phyloP scores from a whole-genome alignment of 2,888 invertebrate species.

The Empis livida region DNA sequence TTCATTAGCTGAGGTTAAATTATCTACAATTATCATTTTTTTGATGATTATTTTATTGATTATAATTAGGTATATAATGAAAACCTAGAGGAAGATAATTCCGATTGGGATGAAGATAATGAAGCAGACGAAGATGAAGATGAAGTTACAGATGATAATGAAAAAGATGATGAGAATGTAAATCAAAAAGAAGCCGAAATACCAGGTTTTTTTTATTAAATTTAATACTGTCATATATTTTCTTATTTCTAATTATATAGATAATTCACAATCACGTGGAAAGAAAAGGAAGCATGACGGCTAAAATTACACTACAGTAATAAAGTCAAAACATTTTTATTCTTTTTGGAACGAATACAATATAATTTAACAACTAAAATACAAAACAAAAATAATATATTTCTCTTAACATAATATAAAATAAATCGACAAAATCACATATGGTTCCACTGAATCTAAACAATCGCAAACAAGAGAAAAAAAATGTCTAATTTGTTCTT shows the following conservation, averaged over 20 bases:
- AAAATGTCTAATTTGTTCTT: too few species aligned
- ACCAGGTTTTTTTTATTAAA: constrained; percentile 7
- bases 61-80: constrained; percentile 35
- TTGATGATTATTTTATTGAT: neutral
- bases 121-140: constrained; percentile 20
- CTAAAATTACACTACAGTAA: constrained; percentile 17
- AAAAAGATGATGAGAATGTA: constrained; percentile 22
- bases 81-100: constrained; percentile 46
- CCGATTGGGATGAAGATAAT: constrained; percentile 49
- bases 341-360: too few species aligned
- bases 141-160: neutral
- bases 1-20: constrained; percentile 27
- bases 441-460: too few species aligned
- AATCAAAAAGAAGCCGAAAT: constrained; percentile 32
- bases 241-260: constrained; percentile 9
- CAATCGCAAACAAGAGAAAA: too few species aligned
- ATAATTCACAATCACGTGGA: constrained; percentile 45
- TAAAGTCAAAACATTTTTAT: too few species aligned
- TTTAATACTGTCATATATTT: too few species aligned
- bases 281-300: constrained; percentile 61
- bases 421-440: too few species aligned
- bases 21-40: constrained; percentile 1
- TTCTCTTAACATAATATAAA: too few species aligned
- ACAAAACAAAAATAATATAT: too few species aligned
- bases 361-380: too few species aligned